A percentile compares a stretch with the other conserved stretches of the same genome.
These are phyloP conservation scores for Scaptomyza flava DNA, from an alignment of 2,888 invertebrate genomes.

Conservation along the genomic window DNA sequence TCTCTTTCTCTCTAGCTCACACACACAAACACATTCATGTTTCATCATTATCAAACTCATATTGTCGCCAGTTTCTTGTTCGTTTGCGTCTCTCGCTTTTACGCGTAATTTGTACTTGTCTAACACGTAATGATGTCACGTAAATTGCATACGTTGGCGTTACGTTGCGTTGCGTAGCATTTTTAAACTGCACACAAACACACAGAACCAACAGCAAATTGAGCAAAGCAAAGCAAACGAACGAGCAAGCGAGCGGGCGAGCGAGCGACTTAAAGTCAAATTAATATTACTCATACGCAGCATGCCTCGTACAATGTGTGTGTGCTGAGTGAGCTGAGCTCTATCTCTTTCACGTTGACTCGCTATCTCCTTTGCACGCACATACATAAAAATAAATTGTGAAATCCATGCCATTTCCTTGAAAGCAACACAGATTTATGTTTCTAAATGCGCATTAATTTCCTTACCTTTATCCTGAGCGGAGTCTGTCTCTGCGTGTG, in stretches of 20 bases:
- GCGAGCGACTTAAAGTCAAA: slow-evolving; percentile 71
- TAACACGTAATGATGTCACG: slow-evolving; percentile 81
- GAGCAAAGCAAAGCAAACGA: slow-evolving; percentile 47
- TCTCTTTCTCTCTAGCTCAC: slow-evolving; percentile 22
- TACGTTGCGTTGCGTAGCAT: slow-evolving; percentile 63
- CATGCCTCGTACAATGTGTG: slow-evolving; percentile 28
- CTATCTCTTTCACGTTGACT: slow-evolving; percentile 10
- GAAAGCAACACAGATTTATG: slow-evolving; percentile 73
- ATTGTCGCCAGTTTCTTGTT: slow-evolving; percentile 67
- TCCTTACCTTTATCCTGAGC: slow-evolving; percentile 75
- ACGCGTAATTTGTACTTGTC: slow-evolving; percentile 81
- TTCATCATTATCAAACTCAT: slow-evolving; percentile 80
- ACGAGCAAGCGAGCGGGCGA: slow-evolving; percentile 17
- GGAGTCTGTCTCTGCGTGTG: slow-evolving; percentile 13
- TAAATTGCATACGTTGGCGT: slow-evolving; percentile 80
- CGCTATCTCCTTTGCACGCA: slow-evolving; percentile 15
- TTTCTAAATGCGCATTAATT: slow-evolving; percentile 79
- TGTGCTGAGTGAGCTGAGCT: slow-evolving; percentile 4
- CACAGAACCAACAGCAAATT: slow-evolving; percentile 35
- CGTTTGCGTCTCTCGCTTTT: slow-evolving; percentile 27
- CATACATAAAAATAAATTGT: slow-evolving; percentile 70
- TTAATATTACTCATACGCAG: slow-evolving; percentile 76
- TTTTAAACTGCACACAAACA: slow-evolving; percentile 51
- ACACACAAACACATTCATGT: slow-evolving; percentile 55
- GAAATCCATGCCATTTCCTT: slow-evolving; percentile 71